Evolutionary conservation across 2,888 invertebrate species (phyloP).

Genomic region (Yponomeuta malinellus): DNA sequence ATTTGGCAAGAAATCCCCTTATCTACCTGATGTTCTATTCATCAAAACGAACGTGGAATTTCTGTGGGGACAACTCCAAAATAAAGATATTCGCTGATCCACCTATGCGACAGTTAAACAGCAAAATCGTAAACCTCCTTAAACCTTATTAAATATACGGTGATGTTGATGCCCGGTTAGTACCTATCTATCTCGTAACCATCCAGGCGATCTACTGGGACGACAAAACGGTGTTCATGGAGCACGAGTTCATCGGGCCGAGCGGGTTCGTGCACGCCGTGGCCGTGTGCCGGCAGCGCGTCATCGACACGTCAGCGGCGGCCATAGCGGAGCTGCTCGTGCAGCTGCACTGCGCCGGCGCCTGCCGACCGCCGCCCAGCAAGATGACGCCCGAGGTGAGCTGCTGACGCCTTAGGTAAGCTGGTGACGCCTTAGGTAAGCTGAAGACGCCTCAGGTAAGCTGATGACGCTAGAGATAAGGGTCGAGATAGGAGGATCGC

Average conservation of each 20-base stretch:
- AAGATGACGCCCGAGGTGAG: slow-evolving; percentile 66
- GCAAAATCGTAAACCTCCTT: too few relatives aligned
- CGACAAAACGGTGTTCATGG: slow-evolving; percentile 86
- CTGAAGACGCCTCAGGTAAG: too few relatives aligned
- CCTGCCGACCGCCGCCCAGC: slow-evolving; percentile 46
- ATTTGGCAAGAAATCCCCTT: too few relatives aligned
- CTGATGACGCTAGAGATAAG: too few relatives aligned
- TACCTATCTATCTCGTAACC: neutral
- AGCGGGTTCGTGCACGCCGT: slow-evolving; percentile 84
- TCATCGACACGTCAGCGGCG: slow-evolving; percentile 75
- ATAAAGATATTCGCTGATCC: too few relatives aligned
- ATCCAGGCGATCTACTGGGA: slow-evolving; percentile 80
- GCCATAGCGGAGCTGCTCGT: slow-evolving; percentile 63
- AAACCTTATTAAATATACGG: too few relatives aligned
- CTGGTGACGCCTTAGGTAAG: neutral
- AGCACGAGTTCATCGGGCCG: slow-evolving; percentile 85
- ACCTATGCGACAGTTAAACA: too few relatives aligned
- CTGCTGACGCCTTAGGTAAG: neutral
- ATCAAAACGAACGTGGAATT: too few relatives aligned
- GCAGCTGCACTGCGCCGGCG: slow-evolving; percentile 70
- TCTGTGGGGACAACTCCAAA: too few relatives aligned
- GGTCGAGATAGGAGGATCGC: too few relatives aligned
- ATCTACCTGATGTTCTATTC: too few relatives aligned
- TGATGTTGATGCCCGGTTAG: too few relatives aligned
- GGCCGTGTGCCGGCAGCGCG: slow-evolving; percentile 73